Evolutionary conservation across 2,888 invertebrate genomes (phyloP).

Genomic region (Luperina testacea): DNA sequence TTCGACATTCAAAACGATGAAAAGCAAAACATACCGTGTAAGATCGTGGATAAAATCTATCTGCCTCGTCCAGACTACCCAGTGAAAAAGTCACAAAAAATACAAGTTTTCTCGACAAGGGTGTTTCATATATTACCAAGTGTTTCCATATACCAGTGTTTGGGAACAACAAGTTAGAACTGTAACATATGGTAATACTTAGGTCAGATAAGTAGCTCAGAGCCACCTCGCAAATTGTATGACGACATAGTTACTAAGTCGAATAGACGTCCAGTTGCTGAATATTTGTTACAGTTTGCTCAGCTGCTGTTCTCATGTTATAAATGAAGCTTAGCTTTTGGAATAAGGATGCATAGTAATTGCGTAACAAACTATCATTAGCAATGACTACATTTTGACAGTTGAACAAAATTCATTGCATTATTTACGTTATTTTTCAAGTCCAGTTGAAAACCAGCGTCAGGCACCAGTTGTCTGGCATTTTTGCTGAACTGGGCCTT

Average conservation of each 20-base stretch:
- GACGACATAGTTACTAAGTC: constrained; percentile 56
- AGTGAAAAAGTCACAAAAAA: neutral
- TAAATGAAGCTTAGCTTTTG: constrained; percentile 5
- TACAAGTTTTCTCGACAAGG: too few relatives aligned
- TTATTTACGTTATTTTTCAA: too few relatives aligned
- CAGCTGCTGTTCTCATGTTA: constrained; percentile 28
- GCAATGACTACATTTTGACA: too few relatives aligned
- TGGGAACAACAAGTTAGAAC: constrained; percentile 45
- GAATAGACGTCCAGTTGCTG: constrained; percentile 46
- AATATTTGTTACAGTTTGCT: constrained; percentile 45
- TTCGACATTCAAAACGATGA: neutral
- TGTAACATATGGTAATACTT: constrained; percentile 42
- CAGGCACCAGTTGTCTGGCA: too few relatives aligned
- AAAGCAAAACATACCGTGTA: neutral
- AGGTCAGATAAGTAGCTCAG: constrained; percentile 49
- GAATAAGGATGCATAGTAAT: neutral
- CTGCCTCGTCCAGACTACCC: neutral
- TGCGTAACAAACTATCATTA: too few relatives aligned
- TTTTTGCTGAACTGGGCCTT: too few relatives aligned
- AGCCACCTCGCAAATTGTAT: constrained; percentile 51
- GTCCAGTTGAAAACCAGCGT: too few relatives aligned
- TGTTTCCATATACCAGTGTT: neutral
- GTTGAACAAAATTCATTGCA: too few relatives aligned
- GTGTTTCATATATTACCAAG: neutral
- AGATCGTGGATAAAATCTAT: neutral